Percentiles rank a stretch among this genome's conserved stretches.
phyloP scores from a whole-genome alignment of 2,797 vertebrate genomes.

The Dicrostonyx torquatus region DNA sequence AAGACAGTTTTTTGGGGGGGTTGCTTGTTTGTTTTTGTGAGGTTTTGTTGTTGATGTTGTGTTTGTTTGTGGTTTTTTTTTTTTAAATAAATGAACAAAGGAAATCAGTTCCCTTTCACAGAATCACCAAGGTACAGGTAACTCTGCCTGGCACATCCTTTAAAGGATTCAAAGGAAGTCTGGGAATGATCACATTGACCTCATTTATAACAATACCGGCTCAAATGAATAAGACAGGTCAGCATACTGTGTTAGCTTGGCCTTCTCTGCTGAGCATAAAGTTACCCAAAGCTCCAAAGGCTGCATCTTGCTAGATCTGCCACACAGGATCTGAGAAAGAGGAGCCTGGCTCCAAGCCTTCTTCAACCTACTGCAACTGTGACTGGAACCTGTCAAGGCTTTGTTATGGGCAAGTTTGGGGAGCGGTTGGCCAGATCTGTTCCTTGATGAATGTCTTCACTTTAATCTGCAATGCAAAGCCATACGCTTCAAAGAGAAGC shows the following conservation, averaged over 20 bases:
- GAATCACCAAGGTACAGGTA: constrained; percentile 54
- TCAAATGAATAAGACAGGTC: constrained; percentile 49
- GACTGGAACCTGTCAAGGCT: constrained; percentile 71
- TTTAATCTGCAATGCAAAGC: constrained; percentile 82
- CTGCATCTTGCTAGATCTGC: neutral
- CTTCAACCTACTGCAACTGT: constrained; percentile 38
- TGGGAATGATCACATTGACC: constrained; percentile 6
- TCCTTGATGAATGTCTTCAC: constrained; percentile 73
- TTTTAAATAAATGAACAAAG: constrained; percentile 58
- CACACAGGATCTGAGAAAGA: constrained; percentile 57
- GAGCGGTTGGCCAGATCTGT: constrained; percentile 66
- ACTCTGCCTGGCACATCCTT: constrained; percentile 46
- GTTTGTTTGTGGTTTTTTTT: too few relatives aligned
- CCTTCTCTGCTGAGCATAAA: constrained; percentile 47
- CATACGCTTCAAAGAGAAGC: constrained; percentile 79
- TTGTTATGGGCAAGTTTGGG: constrained; percentile 66
- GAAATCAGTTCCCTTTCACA: constrained; percentile 23
- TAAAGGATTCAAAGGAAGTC: constrained; percentile 60
- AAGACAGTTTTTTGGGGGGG: constrained; percentile 21
- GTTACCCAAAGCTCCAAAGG: constrained; percentile 50
- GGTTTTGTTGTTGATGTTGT: neutral
- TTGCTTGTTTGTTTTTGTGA: neutral
- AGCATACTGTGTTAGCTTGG: neutral
- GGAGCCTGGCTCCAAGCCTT: constrained; percentile 54
- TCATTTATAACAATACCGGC: constrained; percentile 51